phyloP scores from a whole-genome alignment of 2,113 vertebrate species.

The Vulpes lagopus region DNA sequence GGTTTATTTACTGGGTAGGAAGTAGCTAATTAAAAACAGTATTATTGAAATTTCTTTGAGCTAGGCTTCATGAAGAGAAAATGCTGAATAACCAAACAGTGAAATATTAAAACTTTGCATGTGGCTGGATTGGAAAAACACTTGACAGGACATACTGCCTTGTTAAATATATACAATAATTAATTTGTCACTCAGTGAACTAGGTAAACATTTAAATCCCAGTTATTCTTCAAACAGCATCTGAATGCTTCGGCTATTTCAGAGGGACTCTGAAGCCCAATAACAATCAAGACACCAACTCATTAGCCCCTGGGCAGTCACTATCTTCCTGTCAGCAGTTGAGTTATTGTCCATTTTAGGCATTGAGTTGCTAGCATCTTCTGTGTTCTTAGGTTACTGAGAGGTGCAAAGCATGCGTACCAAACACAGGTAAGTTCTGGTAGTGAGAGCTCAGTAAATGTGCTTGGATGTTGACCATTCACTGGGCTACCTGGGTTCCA shows the following conservation, averaged over 20 bases:
- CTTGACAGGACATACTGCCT: background rate
- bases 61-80: background rate
- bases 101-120: constrained; percentile 9
- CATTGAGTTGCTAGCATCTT: background rate
- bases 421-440: background rate
- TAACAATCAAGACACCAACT: background rate
- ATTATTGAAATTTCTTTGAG: constrained; percentile 31
- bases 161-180: background rate
- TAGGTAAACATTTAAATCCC: background rate
- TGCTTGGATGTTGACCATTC: background rate
- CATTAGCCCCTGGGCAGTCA: background rate
- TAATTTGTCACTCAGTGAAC: background rate
- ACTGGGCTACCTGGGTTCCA: background rate
- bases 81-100: background rate
- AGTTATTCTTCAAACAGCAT: background rate
- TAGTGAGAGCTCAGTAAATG: background rate
- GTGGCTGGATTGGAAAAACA: background rate
- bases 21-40: background rate
- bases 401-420: background rate
- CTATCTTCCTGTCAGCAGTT: background rate
- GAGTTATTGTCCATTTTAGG: background rate
- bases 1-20: background rate
- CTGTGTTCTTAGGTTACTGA: background rate
- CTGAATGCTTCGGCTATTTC: constrained; percentile 17
- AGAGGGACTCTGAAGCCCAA: background rate